phyloP scores from a whole-genome alignment of 1,140 invertebrate genomes.

The Drosophila lowei region DNA sequence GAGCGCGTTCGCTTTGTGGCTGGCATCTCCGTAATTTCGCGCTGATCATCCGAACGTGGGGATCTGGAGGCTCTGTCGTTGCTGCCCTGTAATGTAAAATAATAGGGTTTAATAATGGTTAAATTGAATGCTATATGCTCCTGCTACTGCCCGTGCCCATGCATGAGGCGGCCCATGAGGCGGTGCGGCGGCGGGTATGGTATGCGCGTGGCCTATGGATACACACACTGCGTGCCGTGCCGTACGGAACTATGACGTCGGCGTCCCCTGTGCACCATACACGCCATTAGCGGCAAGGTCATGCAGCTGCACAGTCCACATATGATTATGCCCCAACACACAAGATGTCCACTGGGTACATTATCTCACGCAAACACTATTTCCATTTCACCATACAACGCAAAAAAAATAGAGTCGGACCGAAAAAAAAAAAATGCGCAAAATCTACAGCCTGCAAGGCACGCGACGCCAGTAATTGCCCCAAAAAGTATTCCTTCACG shows the following conservation, averaged over 20 bases:
- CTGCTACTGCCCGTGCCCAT: background rate
- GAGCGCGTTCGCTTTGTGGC: conserved; percentile 73
- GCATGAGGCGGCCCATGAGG: background rate
- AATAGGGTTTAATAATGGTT: background rate
- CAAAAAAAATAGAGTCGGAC: background rate
- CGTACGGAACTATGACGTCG: conserved; percentile 25
- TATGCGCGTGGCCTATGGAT: conserved; percentile 42
- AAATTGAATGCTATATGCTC: background rate
- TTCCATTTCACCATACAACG: conserved; percentile 20
- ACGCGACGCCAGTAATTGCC: background rate
- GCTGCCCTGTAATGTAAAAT: conserved; percentile 64
- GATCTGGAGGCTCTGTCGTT: conserved; percentile 81
- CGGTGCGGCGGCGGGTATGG: background rate
- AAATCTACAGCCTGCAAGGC: conserved; percentile 12
- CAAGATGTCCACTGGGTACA: no score
- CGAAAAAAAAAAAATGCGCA: conserved; percentile 33
- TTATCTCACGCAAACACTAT: no score
- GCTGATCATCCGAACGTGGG: conserved; percentile 78
- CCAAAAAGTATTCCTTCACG: background rate
- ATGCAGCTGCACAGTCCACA: conserved; percentile 9
- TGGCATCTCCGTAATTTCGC: conserved; percentile 68
- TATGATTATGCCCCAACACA: background rate
- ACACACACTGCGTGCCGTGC: conserved; percentile 33
- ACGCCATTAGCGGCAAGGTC: conserved; percentile 32
- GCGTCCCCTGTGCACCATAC: background rate